Evolutionary conservation across 2,797 vertebrate species (phyloP).

Genomic region (Pantherophis vulpinus): DNA sequence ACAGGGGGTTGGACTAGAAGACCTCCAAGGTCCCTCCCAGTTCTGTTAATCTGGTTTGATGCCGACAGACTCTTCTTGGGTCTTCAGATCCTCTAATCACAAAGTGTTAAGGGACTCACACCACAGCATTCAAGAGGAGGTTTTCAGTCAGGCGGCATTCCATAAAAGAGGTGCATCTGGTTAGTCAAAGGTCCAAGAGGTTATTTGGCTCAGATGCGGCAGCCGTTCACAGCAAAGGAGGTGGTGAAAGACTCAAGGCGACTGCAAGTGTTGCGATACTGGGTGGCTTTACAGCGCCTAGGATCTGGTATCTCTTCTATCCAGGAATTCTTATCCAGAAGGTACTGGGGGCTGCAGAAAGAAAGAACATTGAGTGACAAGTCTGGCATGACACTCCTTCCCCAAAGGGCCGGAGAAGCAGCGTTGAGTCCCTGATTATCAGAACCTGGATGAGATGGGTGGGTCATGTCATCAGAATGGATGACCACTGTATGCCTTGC

Average conservation of each 20-base stretch:
- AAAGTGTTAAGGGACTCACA: neutral
- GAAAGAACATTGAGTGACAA: neutral
- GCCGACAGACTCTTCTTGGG: neutral
- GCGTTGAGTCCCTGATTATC: neutral
- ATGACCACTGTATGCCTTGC: neutral
- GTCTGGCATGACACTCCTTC: neutral
- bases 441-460: neutral
- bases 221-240: neutral
- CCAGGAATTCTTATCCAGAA: constrained; percentile 43
- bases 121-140: too few relatives aligned
- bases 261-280: constrained; percentile 21
- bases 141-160: neutral
- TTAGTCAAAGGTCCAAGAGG: too few relatives aligned
- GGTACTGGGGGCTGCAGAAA: constrained; percentile 29
- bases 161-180: too few relatives aligned
- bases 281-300: constrained; percentile 10
- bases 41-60: neutral
- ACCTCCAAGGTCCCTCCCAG: neutral
- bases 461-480: neutral
- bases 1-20: neutral
- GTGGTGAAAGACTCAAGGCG: constrained; percentile 8
- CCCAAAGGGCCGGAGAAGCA: neutral
- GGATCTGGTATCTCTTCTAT: constrained; percentile 11
- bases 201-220: neutral
- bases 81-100: neutral